Conservation (phyloP, 2,888 invertebrate genomes). For the Cheilosia grossa region DNA sequence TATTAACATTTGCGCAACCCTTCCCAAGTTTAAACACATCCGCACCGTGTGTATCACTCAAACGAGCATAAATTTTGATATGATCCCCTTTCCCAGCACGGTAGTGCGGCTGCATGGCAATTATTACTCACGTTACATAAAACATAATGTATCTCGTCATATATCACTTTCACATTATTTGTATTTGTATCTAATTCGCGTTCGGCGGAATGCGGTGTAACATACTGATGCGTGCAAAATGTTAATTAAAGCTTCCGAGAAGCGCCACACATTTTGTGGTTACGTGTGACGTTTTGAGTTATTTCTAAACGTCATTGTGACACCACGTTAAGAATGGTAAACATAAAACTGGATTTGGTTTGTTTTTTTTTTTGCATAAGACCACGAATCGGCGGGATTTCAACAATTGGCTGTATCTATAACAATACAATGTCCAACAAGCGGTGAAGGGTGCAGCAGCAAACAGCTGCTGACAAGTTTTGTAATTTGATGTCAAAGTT, state of each 20-base stretch:
- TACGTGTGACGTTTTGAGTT: conserved; percentile 5
- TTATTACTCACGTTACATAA: conserved; percentile 41
- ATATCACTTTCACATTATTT: background rate
- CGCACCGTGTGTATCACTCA: conserved; percentile 5
- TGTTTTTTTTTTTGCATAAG: background rate
- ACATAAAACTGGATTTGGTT: background rate
- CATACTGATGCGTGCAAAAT: conserved; percentile 59
- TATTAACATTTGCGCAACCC: background rate
- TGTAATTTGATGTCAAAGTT: conserved; percentile 49
- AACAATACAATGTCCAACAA: conserved; percentile 13
- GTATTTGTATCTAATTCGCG: conserved; percentile 40
- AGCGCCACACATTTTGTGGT: conserved; percentile 36
- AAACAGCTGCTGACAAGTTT: conserved; percentile 39
- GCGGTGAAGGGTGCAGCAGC: conserved; percentile 2
- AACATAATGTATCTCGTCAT: conserved; percentile 6
- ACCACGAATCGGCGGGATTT: background rate
- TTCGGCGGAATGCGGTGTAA: conserved; percentile 35
- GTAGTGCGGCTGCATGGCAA: conserved; percentile 12
- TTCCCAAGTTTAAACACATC: conserved; percentile 2
- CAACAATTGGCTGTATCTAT: background rate
- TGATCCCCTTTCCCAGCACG: conserved; percentile 1
- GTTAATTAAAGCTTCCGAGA: conserved; percentile 50
- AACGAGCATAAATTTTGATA: conserved; percentile 24
- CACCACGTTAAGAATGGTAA: conserved; percentile 12
- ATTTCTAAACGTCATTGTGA: conserved; percentile 19